Evolutionary conservation across 2,888 invertebrate genomes (phyloP), one percentile per base, ranked within the genome.

Genomic region (Dryobota labecula): DNA sequence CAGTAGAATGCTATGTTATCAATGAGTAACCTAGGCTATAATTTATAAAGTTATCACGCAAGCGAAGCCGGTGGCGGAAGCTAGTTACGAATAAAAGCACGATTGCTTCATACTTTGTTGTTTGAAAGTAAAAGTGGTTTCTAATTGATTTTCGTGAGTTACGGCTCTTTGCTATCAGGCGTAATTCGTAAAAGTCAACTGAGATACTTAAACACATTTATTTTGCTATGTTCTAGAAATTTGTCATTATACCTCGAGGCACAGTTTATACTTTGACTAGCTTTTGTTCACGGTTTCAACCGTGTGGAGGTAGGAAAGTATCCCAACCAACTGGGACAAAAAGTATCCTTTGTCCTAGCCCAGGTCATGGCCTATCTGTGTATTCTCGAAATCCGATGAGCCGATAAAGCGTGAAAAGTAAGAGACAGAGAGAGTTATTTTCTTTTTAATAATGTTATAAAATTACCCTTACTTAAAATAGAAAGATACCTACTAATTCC

Each of bases 31-130:
- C n/a, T n/a, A n/a, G n/a, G n/a, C n/a, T n/a, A n/a, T n/a, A n/a
- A n/a, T n/a, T n/a, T n/a, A n/a, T n/a, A n/a, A n/a, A n/a, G n/a
- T n/a, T n/a, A n/a, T n/a, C n/a, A n/a, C n/a, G n/a, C n/a, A n/a
- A n/a, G n/a, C n/a, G n/a, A n/a, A n/a, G n/a, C n/a, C n/a, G n/a
- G n/a, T n/a, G n/a, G n/a, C n/a, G n/a, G n/a, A n/a, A n/a, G 70
- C 78, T 74, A 82, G 63, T 60, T 53, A 64, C 54, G 73, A 82
- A 78, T 80, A 73, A 78, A 73, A 82, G 15, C 65, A 56, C 58
- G 68, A 69, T 58, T 65, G 63, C 36, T 63, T 36, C 45, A 41
- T 57, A 61, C 45, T 56, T 33, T 53, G 56, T 64, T 64, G 49
- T 6, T 65, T 70, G 45, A 69, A 63, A 63, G 83, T 80, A 78